Conservation (phyloP, 1,140 invertebrate genomes). For the Lepidurus packardi region DNA sequence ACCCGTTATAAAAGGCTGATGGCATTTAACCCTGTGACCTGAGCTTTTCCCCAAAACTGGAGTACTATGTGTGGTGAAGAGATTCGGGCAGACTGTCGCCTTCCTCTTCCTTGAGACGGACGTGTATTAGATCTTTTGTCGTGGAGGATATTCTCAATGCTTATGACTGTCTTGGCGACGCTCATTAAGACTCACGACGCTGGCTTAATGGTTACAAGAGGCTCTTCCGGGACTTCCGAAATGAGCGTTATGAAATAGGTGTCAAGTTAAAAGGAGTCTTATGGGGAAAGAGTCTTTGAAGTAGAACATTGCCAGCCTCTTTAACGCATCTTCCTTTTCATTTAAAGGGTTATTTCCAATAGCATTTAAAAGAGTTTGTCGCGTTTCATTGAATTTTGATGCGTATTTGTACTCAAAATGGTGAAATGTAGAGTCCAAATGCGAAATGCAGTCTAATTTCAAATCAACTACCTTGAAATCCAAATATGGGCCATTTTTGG, state of each 20-base stretch:
- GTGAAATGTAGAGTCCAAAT: too few species aligned
- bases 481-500: too few species aligned
- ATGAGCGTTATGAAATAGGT: background rate
- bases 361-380: too few species aligned
- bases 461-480: too few species aligned
- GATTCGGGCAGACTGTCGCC: background rate
- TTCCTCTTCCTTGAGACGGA: constrained; percentile 2
- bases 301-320: too few species aligned
- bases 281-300: too few species aligned
- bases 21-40: background rate
- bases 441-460: too few species aligned
- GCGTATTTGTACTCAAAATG: too few species aligned
- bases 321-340: too few species aligned
- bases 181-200: constrained; percentile 2
- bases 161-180: constrained; percentile 21
- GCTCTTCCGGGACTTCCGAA: background rate
- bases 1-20: background rate
- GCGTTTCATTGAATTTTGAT: too few species aligned
- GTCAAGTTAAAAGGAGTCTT: background rate
- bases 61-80: background rate
- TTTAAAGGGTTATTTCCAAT: too few species aligned
- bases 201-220: background rate
- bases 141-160: background rate
- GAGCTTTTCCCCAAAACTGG: background rate
- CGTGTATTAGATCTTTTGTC: background rate